phyloP scores from a whole-genome alignment of 2,797 vertebrate species.

The Rhabdomys pumilio region DNA sequence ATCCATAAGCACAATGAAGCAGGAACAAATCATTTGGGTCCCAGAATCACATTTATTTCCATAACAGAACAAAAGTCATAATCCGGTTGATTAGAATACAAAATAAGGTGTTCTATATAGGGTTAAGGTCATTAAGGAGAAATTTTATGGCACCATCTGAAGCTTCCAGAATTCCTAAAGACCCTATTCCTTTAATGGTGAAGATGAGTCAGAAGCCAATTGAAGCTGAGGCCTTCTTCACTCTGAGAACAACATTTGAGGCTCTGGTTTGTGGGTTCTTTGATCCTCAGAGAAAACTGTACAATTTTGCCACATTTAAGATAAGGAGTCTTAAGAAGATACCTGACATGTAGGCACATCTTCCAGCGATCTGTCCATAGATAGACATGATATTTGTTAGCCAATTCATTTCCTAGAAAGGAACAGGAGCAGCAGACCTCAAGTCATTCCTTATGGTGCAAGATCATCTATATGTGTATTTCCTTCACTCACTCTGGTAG shows the following conservation, averaged over 20 bases:
- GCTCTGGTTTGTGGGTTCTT: neutral
- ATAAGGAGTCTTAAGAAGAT: neutral
- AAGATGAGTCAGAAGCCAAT: neutral
- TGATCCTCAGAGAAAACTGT: neutral
- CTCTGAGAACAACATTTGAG: neutral
- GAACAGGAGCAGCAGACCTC: neutral
- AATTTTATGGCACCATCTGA: neutral
- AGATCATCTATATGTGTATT: neutral
- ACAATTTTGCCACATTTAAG: neutral
- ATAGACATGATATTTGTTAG: neutral
- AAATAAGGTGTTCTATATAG: neutral
- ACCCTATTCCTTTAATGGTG: neutral
- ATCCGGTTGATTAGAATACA: neutral
- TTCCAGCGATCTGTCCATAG: neutral
- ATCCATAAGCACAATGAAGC: neutral
- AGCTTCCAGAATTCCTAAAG: neutral
- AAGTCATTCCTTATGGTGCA: neutral
- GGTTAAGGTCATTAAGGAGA: neutral
- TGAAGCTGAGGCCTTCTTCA: neutral
- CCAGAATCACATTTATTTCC: neutral
- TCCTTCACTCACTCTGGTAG: too few species aligned
- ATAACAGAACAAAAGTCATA: neutral
- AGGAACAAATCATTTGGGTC: neutral
- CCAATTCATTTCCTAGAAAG: neutral
- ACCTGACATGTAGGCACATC: neutral